phyloP scores from a whole-genome alignment of 1,140 invertebrate species.

The Drosophila littoralis region DNA sequence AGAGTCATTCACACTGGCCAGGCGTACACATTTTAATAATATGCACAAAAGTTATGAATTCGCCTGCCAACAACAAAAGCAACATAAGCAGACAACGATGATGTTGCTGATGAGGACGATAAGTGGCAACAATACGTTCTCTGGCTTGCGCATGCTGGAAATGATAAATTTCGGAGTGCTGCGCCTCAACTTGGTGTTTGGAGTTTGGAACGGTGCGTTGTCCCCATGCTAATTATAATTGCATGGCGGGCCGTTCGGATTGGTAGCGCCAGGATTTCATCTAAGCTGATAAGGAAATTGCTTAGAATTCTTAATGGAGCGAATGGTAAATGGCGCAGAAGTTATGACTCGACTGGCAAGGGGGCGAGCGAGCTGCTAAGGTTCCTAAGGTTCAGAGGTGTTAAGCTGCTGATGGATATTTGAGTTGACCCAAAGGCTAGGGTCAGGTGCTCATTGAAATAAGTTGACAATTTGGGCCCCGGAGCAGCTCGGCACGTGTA shows the following conservation, averaged over 20 bases:
- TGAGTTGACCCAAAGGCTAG: not conserved
- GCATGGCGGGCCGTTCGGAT: conserved; percentile 35
- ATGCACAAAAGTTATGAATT: conserved; percentile 81
- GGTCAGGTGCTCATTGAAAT: conserved; percentile 40
- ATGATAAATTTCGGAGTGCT: conserved; percentile 66
- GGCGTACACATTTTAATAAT: conserved; percentile 61
- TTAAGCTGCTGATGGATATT: conserved; percentile 72
- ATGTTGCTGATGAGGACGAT: conserved; percentile 6
- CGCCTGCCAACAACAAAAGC: conserved; percentile 23
- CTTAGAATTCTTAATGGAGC: conserved; percentile 72
- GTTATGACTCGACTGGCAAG: conserved; percentile 35
- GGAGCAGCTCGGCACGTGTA: conserved; percentile 25
- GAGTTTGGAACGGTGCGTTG: conserved; percentile 39
- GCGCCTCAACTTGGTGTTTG: not conserved
- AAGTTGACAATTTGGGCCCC: conserved; percentile 24
- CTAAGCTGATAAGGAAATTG: conserved; percentile 80
- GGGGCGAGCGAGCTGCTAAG: not conserved
- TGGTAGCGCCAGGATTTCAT: conserved; percentile 56
- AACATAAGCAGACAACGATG: not conserved
- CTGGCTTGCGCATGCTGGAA: conserved; percentile 46
- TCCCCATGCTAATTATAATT: conserved; percentile 77
- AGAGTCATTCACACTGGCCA: conserved; percentile 63
- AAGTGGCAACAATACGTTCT: conserved; percentile 62
- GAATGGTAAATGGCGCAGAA: conserved; percentile 70
- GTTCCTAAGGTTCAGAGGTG: conserved; percentile 47